Evolutionary conservation across 2,888 invertebrate genomes (phyloP).

Genomic region (Meiosimyza platycephala): DNA sequence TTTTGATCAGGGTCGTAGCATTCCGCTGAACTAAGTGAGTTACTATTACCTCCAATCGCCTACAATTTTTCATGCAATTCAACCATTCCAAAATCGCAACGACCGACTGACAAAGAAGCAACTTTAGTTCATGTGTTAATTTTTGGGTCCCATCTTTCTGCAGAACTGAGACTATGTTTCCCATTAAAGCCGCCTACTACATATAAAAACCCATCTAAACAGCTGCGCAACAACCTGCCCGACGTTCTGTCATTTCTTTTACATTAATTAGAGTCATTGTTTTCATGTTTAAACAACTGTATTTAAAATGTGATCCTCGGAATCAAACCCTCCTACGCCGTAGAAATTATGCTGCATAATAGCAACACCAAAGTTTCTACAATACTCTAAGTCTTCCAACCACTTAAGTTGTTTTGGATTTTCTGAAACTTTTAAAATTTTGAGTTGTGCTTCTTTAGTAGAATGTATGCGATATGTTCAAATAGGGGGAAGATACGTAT

Average conservation of each 20-base stretch:
- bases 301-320: slow-evolving; percentile 89
- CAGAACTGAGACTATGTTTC: slow-evolving; percentile 88
- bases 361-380: slow-evolving; percentile 92
- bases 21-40: slow-evolving; percentile 88
- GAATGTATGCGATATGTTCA: too few relatives aligned
- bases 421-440: too few relatives aligned
- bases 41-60: slow-evolving; percentile 92
- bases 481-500: too few relatives aligned
- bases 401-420: slow-evolving; percentile 54
- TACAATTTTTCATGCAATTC: slow-evolving; percentile 85
- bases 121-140: slow-evolving; percentile 91
- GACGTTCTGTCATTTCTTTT: slow-evolving; percentile 89
- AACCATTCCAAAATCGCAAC: slow-evolving; percentile 88
- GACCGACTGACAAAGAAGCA: slow-evolving; percentile 87
- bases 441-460: too few relatives aligned
- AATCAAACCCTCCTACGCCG: slow-evolving; percentile 89
- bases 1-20: slow-evolving; percentile 81
- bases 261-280: slow-evolving; percentile 83
- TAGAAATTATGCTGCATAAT: slow-evolving; percentile 83
- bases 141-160: slow-evolving; percentile 91
- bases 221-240: slow-evolving; percentile 84
- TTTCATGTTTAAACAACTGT: slow-evolving; percentile 84
- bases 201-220: slow-evolving; percentile 85
- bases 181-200: slow-evolving; percentile 95
- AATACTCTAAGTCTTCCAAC: slow-evolving; percentile 65